These are phyloP conservation scores for Alligator mississippiensis DNA, from an alignment of 2,113 vertebrate species.

Conservation along the genomic window DNA sequence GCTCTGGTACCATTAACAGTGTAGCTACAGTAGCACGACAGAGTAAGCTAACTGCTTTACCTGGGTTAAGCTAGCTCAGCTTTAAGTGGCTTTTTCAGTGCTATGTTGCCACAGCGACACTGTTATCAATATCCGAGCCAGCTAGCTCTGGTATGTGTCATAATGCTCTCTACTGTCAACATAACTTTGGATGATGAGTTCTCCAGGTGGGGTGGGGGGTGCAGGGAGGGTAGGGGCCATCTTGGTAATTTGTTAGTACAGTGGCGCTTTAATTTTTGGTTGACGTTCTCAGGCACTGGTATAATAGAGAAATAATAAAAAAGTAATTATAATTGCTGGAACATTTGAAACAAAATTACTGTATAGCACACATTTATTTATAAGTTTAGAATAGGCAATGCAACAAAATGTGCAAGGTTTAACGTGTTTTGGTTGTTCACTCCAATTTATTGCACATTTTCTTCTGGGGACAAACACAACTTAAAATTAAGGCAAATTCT, in stretches of 20 bases:
- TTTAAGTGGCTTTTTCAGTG: too few relatives aligned
- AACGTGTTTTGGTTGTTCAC: conserved; percentile 18
- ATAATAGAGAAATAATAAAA: conserved; percentile 44
- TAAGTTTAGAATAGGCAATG: conserved; percentile 47
- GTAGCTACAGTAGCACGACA: too few relatives aligned
- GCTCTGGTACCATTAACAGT: too few relatives aligned
- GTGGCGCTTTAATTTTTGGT: conserved; percentile 6
- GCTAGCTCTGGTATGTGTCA: too few relatives aligned
- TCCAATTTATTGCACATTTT: conserved; percentile 40
- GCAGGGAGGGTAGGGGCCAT: background rate
- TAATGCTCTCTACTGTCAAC: too few relatives aligned
- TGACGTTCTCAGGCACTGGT: conserved; percentile 1
- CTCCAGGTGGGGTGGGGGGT: too few relatives aligned
- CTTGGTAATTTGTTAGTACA: conserved; percentile 26
- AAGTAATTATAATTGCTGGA: conserved; percentile 53
- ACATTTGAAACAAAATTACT: conserved; percentile 41
- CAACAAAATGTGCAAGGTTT: conserved; percentile 8
- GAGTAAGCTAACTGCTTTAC: too few relatives aligned
- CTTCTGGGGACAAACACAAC: conserved; percentile 48
- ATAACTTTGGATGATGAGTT: too few relatives aligned
- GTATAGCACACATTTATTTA: conserved; percentile 40
- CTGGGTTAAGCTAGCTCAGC: too few relatives aligned
- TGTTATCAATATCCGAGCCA: background rate
- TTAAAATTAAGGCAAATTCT: conserved; percentile 47
- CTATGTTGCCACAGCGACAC: conserved; percentile 13